A percentile compares a stretch with the other conserved stretches of the same genome.
Conservation (phyloP, 2,888 invertebrate genomes). For the Empis livida region DNA sequence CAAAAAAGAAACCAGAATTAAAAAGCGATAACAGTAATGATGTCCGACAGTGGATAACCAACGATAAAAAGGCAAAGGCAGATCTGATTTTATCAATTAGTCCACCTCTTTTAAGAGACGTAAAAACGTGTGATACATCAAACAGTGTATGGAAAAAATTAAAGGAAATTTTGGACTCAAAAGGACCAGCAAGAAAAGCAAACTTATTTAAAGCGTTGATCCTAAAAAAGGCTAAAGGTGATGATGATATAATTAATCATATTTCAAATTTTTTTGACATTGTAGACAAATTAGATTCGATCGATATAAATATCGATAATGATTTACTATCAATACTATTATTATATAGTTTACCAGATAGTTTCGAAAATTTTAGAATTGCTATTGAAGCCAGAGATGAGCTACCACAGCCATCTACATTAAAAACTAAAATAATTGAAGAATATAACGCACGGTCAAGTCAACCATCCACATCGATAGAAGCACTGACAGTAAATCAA, state of each 20-base stretch:
- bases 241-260: slow-evolving; percentile 7
- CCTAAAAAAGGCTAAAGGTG: slow-evolving; percentile 2
- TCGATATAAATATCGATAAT: slow-evolving; percentile 5
- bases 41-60: too few species aligned
- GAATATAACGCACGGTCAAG: background rate
- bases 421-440: slow-evolving; percentile 3
- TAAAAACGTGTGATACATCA: slow-evolving; percentile 8
- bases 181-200: slow-evolving; percentile 9
- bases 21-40: too few species aligned
- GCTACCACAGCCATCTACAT: background rate
- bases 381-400: slow-evolving; percentile 7
- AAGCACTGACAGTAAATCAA: too few species aligned
- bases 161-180: slow-evolving; percentile 6
- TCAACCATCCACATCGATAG: too few species aligned
- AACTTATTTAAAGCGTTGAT: slow-evolving; percentile 10
- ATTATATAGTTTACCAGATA: slow-evolving; percentile 9
- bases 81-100: slow-evolving; percentile 10
- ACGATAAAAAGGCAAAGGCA: slow-evolving; percentile 10
- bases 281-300: slow-evolving; percentile 7
- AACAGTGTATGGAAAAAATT: slow-evolving; percentile 8
- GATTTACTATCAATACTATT: slow-evolving; percentile 7
- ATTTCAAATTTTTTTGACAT: slow-evolving; percentile 6
- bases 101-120: slow-evolving; percentile 8
- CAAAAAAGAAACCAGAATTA: too few species aligned
- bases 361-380: background rate